These are phyloP conservation scores for Deroptyus accipitrinus DNA, from an alignment of 2,113 vertebrate genomes.

Conservation along the genomic window DNA sequence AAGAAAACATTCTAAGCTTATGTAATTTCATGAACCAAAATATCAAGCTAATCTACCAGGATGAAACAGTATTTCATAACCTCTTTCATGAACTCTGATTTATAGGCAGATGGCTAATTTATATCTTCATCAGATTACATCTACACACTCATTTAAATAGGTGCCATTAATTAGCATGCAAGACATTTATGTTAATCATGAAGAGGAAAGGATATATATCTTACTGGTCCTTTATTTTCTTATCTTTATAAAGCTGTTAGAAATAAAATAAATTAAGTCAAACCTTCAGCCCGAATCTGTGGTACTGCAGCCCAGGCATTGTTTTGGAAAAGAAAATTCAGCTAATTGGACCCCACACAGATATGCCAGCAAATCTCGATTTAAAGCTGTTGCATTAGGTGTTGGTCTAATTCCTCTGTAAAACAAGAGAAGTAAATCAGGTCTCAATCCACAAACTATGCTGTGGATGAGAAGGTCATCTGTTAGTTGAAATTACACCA, in stretches of 20 bases:
- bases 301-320: background rate
- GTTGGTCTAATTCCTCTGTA: background rate
- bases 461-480: background rate
- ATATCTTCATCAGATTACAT: background rate
- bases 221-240: background rate
- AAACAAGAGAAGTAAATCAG: background rate
- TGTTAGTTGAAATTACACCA: background rate
- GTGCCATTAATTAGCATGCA: background rate
- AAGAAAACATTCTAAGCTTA: background rate
- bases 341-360: constrained; percentile 9
- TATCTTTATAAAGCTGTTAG: background rate
- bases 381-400: constrained; percentile 13
- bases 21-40: background rate
- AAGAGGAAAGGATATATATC: background rate
- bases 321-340: background rate
- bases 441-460: background rate
- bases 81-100: background rate
- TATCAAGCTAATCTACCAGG: background rate
- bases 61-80: background rate
- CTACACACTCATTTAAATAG: background rate
- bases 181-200: background rate
- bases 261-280: background rate
- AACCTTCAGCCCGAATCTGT: background rate
- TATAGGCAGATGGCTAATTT: background rate
- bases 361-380: background rate